Evolutionary conservation across 1,140 invertebrate genomes (phyloP), one percentile per base, ranked within the genome.

Genomic region (Copidosoma floridanum): DNA sequence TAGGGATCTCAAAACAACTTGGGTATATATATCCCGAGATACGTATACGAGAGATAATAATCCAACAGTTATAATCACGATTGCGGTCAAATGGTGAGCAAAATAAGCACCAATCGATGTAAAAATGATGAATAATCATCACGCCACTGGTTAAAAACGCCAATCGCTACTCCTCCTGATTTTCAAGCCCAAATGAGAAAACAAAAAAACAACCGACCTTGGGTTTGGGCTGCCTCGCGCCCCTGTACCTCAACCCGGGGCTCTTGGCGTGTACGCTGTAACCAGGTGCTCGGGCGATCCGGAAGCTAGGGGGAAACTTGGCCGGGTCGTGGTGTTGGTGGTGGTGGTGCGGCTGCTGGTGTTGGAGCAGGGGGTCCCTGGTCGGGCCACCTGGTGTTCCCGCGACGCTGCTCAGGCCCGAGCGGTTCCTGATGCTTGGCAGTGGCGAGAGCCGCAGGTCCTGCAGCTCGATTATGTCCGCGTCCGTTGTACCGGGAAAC

Each of bases 391-490:
- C 59, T 12, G 71, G 68, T 2, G 70, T 70, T 5, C 65, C 69
- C 0, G 58, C 60, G n/a, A 51, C 60, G 21, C 63, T 70, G 0
- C 62, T 66, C n/a, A 79, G 24, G 4, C 76, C 77, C 1, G 77
- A 78, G 46, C 77, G 71, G 44, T 71, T 80, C 46, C 91, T 83
- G 57, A 94, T 87, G 40, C 90, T 91, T 29, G 91, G 87, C 65
- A 93, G 86, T 11, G 92, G 92, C 47, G 91, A 93, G 84, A 92
- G 85, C 68, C 89, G 79, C 7, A 93, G 82, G 70, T 93, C 90
- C 72, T 92, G 88, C 27, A 93, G 81, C 71, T 92, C 89, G 57
- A 92, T 92, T 44, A 80, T 79, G 38, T 79, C 78, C 10, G 76
- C 73, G 18, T 81, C 77, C 1, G 77, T 79, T 1, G 71, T 70